Evolutionary conservation across 2,113 vertebrate species (phyloP).

Genomic region (Aegotheles bennettii): DNA sequence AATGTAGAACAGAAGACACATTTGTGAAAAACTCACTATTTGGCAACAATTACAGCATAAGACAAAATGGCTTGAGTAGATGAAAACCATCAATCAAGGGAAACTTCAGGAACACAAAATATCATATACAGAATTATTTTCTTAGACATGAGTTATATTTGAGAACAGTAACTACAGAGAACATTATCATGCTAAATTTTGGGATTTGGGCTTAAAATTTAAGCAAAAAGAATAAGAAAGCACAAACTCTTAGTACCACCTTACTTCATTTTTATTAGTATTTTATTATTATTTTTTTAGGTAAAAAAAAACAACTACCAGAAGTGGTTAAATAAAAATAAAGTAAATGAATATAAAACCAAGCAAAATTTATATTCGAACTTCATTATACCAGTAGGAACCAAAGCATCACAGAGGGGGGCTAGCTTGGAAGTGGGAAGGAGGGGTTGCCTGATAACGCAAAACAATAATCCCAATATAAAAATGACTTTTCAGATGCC

Average conservation of each 20-base stretch:
- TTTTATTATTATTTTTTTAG: not conserved
- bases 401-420: not conserved
- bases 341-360: not conserved
- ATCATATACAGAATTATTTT: not conserved
- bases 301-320: not conserved
- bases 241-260: not conserved
- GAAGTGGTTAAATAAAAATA: not conserved
- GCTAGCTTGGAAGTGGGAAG: not conserved
- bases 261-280: not conserved
- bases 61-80: not conserved
- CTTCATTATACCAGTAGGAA: not conserved
- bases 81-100: not conserved
- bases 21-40: not conserved
- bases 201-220: not conserved
- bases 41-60: not conserved
- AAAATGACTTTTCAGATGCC: not conserved
- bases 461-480: not conserved
- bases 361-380: not conserved
- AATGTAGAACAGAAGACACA: not conserved
- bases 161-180: not conserved
- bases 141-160: not conserved
- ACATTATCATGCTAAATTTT: not conserved
- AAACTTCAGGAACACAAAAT: constrained; percentile 7
- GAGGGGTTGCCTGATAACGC: not conserved
- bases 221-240: not conserved